A percentile compares a stretch with the other conserved stretches of the same genome.
These are phyloP conservation scores for Struthidea cinerea DNA, from an alignment of 2,113 vertebrate species.

Conservation along the genomic window DNA sequence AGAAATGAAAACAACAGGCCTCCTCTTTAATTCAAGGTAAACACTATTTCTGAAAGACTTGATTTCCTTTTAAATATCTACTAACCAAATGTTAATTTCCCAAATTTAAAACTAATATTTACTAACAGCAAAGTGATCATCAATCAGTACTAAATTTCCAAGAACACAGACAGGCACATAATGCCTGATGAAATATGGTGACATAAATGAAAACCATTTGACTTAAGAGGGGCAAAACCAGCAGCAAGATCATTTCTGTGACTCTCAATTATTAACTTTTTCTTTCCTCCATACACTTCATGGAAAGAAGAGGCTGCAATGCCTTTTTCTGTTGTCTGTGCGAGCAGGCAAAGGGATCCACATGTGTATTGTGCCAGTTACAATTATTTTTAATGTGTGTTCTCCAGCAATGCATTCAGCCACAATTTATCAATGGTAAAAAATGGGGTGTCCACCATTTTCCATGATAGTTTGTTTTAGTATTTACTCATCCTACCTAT, in stretches of 20 bases:
- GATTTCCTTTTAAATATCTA: not conserved
- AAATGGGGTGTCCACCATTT: not conserved
- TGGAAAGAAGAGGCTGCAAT: not conserved
- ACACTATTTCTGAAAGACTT: not conserved
- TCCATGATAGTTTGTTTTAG: not conserved
- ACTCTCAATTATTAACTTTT: not conserved
- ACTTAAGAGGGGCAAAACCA: not conserved
- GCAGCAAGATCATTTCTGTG: not conserved
- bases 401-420: not conserved
- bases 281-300: not conserved
- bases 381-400: not conserved
- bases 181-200: not conserved
- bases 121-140: not conserved
- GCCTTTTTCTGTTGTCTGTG: not conserved
- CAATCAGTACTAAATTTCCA: not conserved
- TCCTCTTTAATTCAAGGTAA: not conserved
- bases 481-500: not conserved
- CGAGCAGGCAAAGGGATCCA: not conserved
- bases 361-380: not conserved
- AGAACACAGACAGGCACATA: not conserved
- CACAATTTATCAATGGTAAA: not conserved
- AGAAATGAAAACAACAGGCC: not conserved
- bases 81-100: not conserved
- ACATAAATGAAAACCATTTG: not conserved
- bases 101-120: conserved; percentile 7